Conservation (phyloP, 2,888 invertebrate genomes). For the Eupithecia subfuscata region DNA sequence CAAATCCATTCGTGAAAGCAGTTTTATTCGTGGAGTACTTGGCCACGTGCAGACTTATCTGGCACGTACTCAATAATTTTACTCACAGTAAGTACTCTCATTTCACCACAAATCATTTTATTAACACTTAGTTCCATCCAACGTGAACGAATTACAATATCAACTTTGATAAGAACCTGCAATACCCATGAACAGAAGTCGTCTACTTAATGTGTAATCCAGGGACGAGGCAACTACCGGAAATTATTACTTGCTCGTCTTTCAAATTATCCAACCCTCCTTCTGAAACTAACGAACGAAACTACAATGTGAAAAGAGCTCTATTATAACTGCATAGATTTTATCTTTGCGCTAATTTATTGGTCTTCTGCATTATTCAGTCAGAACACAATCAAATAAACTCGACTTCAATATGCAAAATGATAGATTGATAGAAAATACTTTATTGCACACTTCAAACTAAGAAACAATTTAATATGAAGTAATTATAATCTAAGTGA, state of each 20-base stretch:
- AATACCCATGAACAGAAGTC: constrained; percentile 31
- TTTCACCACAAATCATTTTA: neutral
- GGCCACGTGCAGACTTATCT: neutral
- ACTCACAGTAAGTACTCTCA: neutral
- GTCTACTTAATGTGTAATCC: constrained; percentile 31
- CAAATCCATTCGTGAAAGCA: neutral
- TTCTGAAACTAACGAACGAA: constrained; percentile 30
- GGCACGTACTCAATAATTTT: neutral
- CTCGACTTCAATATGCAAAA: neutral
- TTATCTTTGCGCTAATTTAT: neutral
- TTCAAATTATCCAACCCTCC: constrained; percentile 71
- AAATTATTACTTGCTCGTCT: constrained; percentile 74
- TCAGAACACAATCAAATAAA: neutral
- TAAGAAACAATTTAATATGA: no score
- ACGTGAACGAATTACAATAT: constrained; percentile 13
- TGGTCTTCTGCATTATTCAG: neutral
- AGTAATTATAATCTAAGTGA: no score
- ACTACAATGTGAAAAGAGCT: constrained; percentile 15
- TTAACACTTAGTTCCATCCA: neutral
- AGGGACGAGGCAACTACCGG: constrained; percentile 45
- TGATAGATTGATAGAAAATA: no score
- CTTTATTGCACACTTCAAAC: no score
- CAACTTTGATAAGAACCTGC: constrained; percentile 27
- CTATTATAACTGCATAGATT: constrained; percentile 5
- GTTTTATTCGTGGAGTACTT: neutral